These are phyloP conservation scores for Tetragonula clypearis DNA, from an alignment of 1,140 invertebrate genomes.

Conservation along the genomic window DNA sequence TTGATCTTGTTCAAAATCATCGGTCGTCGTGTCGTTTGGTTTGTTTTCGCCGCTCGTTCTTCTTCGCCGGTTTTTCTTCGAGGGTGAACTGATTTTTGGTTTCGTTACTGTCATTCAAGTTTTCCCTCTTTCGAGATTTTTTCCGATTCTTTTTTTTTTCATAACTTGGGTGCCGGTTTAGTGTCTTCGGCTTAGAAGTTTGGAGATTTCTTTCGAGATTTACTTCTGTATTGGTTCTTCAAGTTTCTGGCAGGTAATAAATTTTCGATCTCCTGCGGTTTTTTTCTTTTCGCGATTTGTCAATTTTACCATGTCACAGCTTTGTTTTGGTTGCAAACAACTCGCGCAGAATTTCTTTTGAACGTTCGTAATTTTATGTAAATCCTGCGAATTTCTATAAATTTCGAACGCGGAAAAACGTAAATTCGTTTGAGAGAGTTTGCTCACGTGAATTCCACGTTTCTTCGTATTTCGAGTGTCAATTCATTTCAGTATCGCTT, in stretches of 20 bases:
- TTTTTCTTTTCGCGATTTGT: neutral
- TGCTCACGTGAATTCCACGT: neutral
- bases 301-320: neutral
- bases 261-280: neutral
- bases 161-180: neutral
- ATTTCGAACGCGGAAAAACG: neutral
- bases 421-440: neutral
- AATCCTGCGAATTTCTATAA: neutral
- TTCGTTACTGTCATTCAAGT: neutral
- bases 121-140: too few species aligned
- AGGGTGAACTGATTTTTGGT: neutral
- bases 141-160: neutral
- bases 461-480: neutral
- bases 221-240: neutral
- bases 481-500: neutral
- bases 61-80: neutral
- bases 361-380: neutral
- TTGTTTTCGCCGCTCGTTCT: neutral
- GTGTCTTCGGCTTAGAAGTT: neutral
- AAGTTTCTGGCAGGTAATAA: neutral
- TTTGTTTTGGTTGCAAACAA: neutral
- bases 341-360: neutral
- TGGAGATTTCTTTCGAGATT: neutral
- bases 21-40: neutral
- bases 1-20: neutral